Percentiles rank a stretch among this genome's conserved stretches.
These are phyloP conservation scores for Tachystola acroxantha DNA, from an alignment of 2,888 invertebrate genomes.

Conservation along the genomic window DNA sequence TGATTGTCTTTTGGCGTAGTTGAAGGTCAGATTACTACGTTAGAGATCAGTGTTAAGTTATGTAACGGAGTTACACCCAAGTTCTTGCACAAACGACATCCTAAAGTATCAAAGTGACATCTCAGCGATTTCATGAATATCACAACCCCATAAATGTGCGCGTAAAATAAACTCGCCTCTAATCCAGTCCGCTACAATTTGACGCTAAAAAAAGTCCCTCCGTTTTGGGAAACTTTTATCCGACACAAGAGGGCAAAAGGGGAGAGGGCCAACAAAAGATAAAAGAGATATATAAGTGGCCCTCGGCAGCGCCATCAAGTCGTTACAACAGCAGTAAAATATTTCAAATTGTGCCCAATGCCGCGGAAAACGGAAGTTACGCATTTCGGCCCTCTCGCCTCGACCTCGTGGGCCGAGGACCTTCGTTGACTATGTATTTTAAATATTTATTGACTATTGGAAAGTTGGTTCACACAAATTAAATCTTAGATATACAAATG, in stretches of 20 bases:
- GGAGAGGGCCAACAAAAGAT: slow-evolving; percentile 69
- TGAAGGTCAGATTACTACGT: too few species aligned
- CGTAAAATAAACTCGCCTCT: slow-evolving; percentile 18
- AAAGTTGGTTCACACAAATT: background rate
- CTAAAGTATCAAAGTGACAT: slow-evolving; percentile 5
- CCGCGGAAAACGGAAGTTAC: slow-evolving; percentile 76
- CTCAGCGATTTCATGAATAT: slow-evolving; percentile 4
- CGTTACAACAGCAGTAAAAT: slow-evolving; percentile 77
- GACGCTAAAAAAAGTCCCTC: slow-evolving; percentile 51
- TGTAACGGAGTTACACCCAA: too few species aligned
- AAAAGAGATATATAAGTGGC: slow-evolving; percentile 78
- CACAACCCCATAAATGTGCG: background rate
- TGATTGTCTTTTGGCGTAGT: too few species aligned
- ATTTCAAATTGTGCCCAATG: slow-evolving; percentile 79
- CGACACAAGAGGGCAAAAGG: slow-evolving; percentile 53
- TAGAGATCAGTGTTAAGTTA: too few species aligned
- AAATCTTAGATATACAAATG: too few species aligned
- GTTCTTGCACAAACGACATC: too few species aligned
- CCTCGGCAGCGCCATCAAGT: slow-evolving; percentile 75
- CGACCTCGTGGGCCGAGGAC: slow-evolving; percentile 4
- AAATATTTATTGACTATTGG: background rate
- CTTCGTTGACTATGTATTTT: background rate
- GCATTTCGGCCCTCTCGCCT: slow-evolving; percentile 38
- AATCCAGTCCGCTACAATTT: slow-evolving; percentile 31
- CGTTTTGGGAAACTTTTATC: slow-evolving; percentile 45